Evolutionary conservation across 2,113 vertebrate species (phyloP), one percentile per base, ranked within the genome.

Genomic region (Engystomops pustulosus): DNA sequence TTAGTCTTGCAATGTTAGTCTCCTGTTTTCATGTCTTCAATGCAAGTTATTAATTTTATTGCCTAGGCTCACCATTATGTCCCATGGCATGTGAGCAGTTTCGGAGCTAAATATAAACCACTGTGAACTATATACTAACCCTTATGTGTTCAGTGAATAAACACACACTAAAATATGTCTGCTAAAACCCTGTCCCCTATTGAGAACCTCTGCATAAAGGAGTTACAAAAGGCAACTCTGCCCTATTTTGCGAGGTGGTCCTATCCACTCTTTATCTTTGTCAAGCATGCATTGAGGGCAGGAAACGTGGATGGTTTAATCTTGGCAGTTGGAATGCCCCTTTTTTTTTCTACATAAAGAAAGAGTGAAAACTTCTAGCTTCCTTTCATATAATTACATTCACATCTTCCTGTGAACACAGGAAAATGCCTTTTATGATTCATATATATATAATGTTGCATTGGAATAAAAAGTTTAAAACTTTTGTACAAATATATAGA

Each of bases 301-400:
- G 68, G 36, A 71, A 25, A 41, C n/a, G 23, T 38, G 67, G 58
- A 17, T 70, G 67, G 67, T 23, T 68, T 41, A 7, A 68, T 68
- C 32, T 68, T 38, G 6, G 65, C 25, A 38, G 18, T 2, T 23
- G n/a, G n/a, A 71, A 6, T 71, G 68, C 38, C n/a, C 68, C 34
- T 44, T 44, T 20, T 41, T 41, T n/a, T 70, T 70, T 1, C 20
- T 70, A 12, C 14, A 11, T 23, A 23, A n/a, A 70, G 67, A 20
- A 36, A 41, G 32, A 70, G 36, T 23, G 7, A 62, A 62, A 62
- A 1, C 49, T 53, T 5, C 12, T 65, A 32, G 30, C 15, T 32
- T 65, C 60, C 30, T 32, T 32, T 32, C 15, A 2, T 18, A 65
- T 27, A 65, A 65, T 32, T 17, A 34, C 5, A 65, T 17, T 32